These are phyloP conservation scores for Dasypogon diadema DNA, from an alignment of 2,888 invertebrate genomes.

Conservation along the genomic window DNA sequence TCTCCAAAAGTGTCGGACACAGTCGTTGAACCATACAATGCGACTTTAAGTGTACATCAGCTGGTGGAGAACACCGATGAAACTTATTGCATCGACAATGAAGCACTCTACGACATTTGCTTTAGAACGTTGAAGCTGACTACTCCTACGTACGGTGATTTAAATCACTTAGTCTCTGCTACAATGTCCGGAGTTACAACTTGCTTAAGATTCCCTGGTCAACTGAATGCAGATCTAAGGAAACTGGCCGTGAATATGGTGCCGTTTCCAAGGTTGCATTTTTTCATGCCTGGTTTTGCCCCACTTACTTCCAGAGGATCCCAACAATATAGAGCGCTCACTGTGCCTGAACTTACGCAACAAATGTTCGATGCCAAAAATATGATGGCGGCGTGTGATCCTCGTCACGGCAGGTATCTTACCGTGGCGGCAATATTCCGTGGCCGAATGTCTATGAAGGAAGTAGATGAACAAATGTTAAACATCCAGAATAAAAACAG, in stretches of 20 bases:
- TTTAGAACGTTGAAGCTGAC: conserved; percentile 89
- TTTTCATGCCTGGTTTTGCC: conserved; percentile 97
- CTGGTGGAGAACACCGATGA: conserved; percentile 92
- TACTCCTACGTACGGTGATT: conserved; percentile 92
- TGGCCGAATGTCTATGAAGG: conserved; percentile 95
- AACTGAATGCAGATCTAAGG: conserved; percentile 92
- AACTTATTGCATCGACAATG: conserved; percentile 93
- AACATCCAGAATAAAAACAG: conserved; percentile 96
- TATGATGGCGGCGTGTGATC: conserved; percentile 97
- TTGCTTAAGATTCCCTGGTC: conserved; percentile 89
- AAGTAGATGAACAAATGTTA: conserved; percentile 92
- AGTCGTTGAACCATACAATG: conserved; percentile 85
- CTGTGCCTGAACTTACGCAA: conserved; percentile 91
- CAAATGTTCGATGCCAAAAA: conserved; percentile 97
- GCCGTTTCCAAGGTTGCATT: conserved; percentile 95
- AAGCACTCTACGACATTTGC: conserved; percentile 93
- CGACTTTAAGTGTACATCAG: conserved; percentile 89
- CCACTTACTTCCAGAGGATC: conserved; percentile 91
- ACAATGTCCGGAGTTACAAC: conserved; percentile 93
- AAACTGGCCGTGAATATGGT: conserved; percentile 97
- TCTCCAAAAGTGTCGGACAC: conserved; percentile 83
- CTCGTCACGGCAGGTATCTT: conserved; percentile 90
- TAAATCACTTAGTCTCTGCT: conserved; percentile 90
- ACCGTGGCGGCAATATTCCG: conserved; percentile 93
- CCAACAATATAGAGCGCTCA: conserved; percentile 90